Base-by-base conservation (phyloP, 2,113 vertebrate genomes). In the Tringa solitaria region DNA sequence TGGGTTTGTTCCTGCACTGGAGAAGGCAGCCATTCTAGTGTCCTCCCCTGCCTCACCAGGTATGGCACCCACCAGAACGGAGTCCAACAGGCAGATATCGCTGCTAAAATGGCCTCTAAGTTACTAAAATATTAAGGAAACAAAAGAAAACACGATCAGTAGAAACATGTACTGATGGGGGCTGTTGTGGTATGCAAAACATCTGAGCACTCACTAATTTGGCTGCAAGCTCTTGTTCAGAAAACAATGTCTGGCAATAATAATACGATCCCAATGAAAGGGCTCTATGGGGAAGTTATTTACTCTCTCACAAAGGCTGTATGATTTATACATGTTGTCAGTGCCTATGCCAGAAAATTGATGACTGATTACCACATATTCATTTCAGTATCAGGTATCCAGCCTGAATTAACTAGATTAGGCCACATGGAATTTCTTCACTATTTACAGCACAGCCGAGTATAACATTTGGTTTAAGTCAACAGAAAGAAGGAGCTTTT, bases 301-400 rank as follows among this genome's bases (percentile, higher is more conserved):
- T 43, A 61, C 63, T 56, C 41, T 84, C 67, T 84, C 87, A 77
- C 43, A 95, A 81, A 82, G 67, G 54, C 86, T 1, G 0, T 24
- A 21, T 70, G 90, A 96, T 94, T 96, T 94, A 91, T 87, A 18
- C 19, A n/a, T 35, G 53, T 61, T 94, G 94, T 93, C 96, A 95
- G 33, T 60, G 89, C 74, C 90, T 70, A 1, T 54, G 82, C 85
- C 87, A 91, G 86, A 61, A 87, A 83, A 67, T 8, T 79, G 88
- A 86, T 90, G 96, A 85, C 59, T 85, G 89, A 88, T 93, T 63
- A 74, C 85, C 79, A 72, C 39, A 21, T 14, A 60, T 21, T 65
- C 27, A 81, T 72, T 45, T 68, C 72, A 81, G 87, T 64, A 50
- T 78, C 90, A 92, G 78, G 87, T 94, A 95, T 89, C 77, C 87